Evolutionary conservation across 2,113 vertebrate genomes (phyloP).

Genomic region (Rhinoderma darwinii): DNA sequence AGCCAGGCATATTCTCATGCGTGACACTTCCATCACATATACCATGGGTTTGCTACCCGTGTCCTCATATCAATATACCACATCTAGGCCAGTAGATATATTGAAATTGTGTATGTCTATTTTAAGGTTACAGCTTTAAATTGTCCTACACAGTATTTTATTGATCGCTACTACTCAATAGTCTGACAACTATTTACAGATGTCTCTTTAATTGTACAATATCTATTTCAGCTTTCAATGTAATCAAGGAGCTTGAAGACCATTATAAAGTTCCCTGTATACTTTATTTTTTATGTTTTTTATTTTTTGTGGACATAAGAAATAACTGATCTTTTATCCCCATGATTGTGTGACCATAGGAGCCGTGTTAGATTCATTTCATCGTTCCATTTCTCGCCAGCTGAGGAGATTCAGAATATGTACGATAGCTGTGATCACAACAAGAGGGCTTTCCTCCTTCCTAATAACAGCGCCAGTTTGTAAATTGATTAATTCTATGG

Average conservation of each 20-base stretch:
- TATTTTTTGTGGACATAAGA: neutral
- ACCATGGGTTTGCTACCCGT: too few species aligned
- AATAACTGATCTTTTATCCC: neutral
- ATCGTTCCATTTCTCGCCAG: neutral
- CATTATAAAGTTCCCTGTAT: neutral
- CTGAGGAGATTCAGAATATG: neutral
- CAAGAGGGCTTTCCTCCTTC: neutral
- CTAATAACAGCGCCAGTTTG: constrained; percentile 17
- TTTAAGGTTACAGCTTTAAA: too few species aligned
- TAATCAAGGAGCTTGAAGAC: neutral
- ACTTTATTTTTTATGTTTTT: neutral
- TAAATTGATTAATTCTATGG: constrained; percentile 51
- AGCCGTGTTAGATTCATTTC: neutral
- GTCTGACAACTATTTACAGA: too few species aligned
- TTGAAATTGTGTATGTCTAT: too few species aligned
- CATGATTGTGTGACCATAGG: neutral
- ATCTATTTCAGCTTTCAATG: neutral
- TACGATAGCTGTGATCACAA: neutral
- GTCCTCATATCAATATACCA: too few species aligned
- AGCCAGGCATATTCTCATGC: too few species aligned
- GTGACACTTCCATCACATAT: too few species aligned
- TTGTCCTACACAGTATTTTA: too few species aligned
- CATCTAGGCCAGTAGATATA: too few species aligned
- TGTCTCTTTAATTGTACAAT: too few species aligned
- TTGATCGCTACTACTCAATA: too few species aligned